Base-by-base conservation (phyloP, 2,797 vertebrate species). In the Gila robusta region DNA sequence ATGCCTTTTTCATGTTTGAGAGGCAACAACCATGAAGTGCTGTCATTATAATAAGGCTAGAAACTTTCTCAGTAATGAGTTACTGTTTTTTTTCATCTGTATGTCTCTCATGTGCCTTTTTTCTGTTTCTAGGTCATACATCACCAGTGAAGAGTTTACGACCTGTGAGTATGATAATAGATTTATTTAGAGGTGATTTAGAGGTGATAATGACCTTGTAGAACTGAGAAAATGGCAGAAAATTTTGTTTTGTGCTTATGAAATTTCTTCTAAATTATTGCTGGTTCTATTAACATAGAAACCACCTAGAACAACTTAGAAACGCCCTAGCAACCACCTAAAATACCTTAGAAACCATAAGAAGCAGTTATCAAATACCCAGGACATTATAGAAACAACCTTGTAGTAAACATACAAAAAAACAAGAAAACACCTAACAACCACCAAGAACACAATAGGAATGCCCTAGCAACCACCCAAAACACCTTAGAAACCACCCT, bases 71-170 rank as follows among this genome's bases (percentile, higher is more conserved):
- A 44, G 78, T 74, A 73, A 81, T 23, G 70, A 86, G 32, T 72
- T 86, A 14, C 56, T 80, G 52, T 73, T 85, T 85, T 85, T 16
- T 49, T 49, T 1, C 47, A 85, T 26, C 52, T 69, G 5, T 44
- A 5, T 44, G 35, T 67, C 44, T 81, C 59, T 83, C 49, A 76
- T 70, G 64, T 81, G 47, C 32, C 72, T 85, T 78, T 91, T 91
- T 85, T 91, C 6, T 91, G 41, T 89, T 88, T 90, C 76, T 95
- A 99, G 98, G 98, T 95, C 97, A 98, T 87, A 96, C 97, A 1
- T 98, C 98, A 89, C 98, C 98, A 89, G 96, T 97, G 90, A 99
- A 99, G 96, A 96, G 95, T 1, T 90, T 96, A 11, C 96, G 96
- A 92, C 96, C 95, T 39, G 96, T 96, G 91, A 96, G 96, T 94